Percentiles rank a stretch among this genome's conserved stretches.
Conservation (phyloP, 2,797 vertebrate genomes). For the Smutsia gigantea region DNA sequence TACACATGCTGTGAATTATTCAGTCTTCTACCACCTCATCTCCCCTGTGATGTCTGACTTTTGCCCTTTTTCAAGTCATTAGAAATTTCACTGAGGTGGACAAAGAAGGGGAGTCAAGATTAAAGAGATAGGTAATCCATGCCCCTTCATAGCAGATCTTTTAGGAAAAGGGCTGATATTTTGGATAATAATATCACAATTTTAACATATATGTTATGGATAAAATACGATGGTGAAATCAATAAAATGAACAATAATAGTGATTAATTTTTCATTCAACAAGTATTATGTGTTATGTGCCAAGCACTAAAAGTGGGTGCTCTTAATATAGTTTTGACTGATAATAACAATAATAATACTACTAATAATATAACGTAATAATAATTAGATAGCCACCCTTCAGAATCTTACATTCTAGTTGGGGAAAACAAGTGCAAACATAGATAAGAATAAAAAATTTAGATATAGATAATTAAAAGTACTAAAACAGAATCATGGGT, state of each 20-base stretch:
- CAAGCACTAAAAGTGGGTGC: background rate
- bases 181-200: background rate
- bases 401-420: background rate
- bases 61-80: background rate
- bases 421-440: background rate
- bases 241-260: background rate
- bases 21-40: background rate
- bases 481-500: background rate
- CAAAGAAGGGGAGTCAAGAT: background rate
- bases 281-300: background rate
- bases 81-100: slow-evolving; percentile 30
- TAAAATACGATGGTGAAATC: background rate
- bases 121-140: background rate
- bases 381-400: background rate
- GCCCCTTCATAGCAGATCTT: background rate
- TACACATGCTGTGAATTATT: background rate
- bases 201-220: background rate
- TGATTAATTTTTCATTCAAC: background rate
- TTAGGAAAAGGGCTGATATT: background rate
- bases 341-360: background rate
- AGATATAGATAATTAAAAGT: background rate
- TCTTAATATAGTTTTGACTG: background rate
- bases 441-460: background rate
- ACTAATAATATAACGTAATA: background rate
- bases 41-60: background rate